A percentile compares a stretch with the other conserved stretches of the same genome.
Evolutionary conservation across 2,113 vertebrate genomes (phyloP).

Genomic region (Callocephalon fimbriatum): DNA sequence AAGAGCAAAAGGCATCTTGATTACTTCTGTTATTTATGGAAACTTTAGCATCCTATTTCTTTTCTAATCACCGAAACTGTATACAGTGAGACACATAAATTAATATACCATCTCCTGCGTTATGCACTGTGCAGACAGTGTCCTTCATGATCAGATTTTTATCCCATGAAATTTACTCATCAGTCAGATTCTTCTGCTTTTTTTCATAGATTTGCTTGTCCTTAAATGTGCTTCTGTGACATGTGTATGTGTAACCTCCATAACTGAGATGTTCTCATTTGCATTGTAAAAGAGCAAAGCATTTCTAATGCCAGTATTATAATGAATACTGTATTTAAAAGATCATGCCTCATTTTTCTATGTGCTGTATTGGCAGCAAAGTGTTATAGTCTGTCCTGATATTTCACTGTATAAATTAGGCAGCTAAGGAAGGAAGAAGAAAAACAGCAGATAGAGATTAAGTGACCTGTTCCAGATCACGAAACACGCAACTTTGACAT

Average conservation of each 20-base stretch:
- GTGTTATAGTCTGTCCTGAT: slow-evolving; percentile 13
- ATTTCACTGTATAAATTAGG: slow-evolving; percentile 53
- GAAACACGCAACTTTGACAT: neutral
- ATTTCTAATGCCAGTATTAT: neutral
- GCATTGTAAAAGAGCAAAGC: neutral
- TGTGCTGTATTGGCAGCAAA: neutral
- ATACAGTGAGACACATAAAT: neutral
- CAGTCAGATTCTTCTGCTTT: neutral
- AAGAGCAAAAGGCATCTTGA: neutral
- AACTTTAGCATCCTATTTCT: neutral
- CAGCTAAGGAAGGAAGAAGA: neutral
- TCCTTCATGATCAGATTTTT: neutral
- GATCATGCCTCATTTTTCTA: slow-evolving; percentile 16
- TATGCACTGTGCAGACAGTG: neutral
- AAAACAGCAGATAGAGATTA: neutral
- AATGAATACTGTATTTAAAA: slow-evolving; percentile 42
- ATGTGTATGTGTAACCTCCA: neutral
- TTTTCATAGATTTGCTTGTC: neutral
- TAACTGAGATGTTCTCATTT: slow-evolving; percentile 11
- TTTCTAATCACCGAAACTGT: neutral
- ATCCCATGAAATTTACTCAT: neutral
- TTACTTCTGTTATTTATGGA: neutral
- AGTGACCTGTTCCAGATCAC: slow-evolving; percentile 10
- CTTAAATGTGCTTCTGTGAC: slow-evolving; percentile 11
- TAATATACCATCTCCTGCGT: neutral